Percentiles rank a stretch among this genome's conserved stretches.
These are phyloP conservation scores for Umimayanthus kanabou DNA, from an alignment of 92 coral and sea anemone genomes.

Conservation along the genomic window DNA sequence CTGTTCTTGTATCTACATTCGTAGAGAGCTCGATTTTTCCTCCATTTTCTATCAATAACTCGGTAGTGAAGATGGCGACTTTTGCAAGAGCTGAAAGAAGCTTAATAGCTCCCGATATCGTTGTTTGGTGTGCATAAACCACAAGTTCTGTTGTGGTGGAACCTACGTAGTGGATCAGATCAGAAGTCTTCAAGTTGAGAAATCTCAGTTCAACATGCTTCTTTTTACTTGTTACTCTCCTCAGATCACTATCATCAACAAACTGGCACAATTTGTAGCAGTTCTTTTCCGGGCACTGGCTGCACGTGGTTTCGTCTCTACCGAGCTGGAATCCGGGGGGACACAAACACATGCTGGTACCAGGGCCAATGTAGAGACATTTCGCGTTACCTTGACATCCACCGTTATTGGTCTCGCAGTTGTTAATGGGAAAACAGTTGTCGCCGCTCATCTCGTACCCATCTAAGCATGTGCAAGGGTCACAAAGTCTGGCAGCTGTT, in stretches of 20 bases:
- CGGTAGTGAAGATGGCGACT: conserved; percentile 50
- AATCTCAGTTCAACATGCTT: conserved; percentile 39
- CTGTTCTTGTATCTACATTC: conserved; percentile 21
- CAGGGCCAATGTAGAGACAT: conserved; percentile 64
- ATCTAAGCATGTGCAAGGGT: conserved; percentile 42
- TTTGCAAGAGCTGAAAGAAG: conserved; percentile 36
- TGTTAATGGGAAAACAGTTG: conserved; percentile 62
- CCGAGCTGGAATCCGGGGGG: conserved; percentile 51
- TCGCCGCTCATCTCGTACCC: conserved; percentile 46
- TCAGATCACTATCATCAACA: conserved; percentile 42
- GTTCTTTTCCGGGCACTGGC: conserved; percentile 43
- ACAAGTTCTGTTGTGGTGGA: conserved; percentile 27
- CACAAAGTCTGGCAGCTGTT: background rate
- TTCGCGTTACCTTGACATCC: conserved; percentile 59
- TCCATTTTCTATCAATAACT: conserved; percentile 40
- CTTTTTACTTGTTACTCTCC: conserved; percentile 17
- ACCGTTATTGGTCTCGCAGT: conserved; percentile 52
- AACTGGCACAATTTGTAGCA: conserved; percentile 53
- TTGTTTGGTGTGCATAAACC: conserved; percentile 49
- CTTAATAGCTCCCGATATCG: conserved; percentile 36
- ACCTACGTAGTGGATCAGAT: conserved; percentile 33
- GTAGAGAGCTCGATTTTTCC: conserved; percentile 34
- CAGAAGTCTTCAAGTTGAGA: conserved; percentile 34
- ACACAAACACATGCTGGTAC: conserved; percentile 41
- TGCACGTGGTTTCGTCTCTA: conserved; percentile 45